These are phyloP conservation scores for Leptodactylus fallax DNA, from an alignment of 2,797 vertebrate genomes.

Conservation along the genomic window DNA sequence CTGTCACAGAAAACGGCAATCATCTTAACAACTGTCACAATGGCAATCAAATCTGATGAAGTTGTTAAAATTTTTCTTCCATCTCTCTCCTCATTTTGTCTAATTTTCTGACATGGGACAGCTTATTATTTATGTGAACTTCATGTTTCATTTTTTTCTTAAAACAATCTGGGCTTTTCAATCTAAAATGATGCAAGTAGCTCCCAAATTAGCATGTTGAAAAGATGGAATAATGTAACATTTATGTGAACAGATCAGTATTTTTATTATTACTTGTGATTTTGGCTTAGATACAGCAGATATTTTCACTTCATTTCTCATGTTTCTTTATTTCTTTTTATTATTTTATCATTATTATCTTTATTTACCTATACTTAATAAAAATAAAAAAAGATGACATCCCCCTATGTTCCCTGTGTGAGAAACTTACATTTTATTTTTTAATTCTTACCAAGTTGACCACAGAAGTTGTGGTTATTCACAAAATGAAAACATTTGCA, in stretches of 20 bases:
- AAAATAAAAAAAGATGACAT: too few relatives aligned
- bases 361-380: too few relatives aligned
- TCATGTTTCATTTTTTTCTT: constrained; percentile 37
- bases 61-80: constrained; percentile 51
- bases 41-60: constrained; percentile 62
- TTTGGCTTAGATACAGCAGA: neutral
- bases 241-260: neutral
- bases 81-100: constrained; percentile 45
- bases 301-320: neutral
- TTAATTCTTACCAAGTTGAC: too few relatives aligned
- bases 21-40: constrained; percentile 63
- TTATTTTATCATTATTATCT: too few relatives aligned
- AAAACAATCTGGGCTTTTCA: constrained; percentile 35
- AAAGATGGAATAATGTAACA: constrained; percentile 13
- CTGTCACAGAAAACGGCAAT: constrained; percentile 69
- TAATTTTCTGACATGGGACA: constrained; percentile 50
- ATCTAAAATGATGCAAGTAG: constrained; percentile 1
- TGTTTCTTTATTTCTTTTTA: too few relatives aligned
- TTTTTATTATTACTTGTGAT: neutral
- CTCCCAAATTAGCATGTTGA: neutral
- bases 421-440: too few relatives aligned
- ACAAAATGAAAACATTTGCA: too few relatives aligned
- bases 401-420: too few relatives aligned
- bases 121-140: constrained; percentile 46
- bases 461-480: too few relatives aligned